Evolutionary conservation across 2,113 vertebrate genomes (phyloP), one percentile per base, ranked within the genome.

Genomic region (Ptychochromis oligacanthus): DNA sequence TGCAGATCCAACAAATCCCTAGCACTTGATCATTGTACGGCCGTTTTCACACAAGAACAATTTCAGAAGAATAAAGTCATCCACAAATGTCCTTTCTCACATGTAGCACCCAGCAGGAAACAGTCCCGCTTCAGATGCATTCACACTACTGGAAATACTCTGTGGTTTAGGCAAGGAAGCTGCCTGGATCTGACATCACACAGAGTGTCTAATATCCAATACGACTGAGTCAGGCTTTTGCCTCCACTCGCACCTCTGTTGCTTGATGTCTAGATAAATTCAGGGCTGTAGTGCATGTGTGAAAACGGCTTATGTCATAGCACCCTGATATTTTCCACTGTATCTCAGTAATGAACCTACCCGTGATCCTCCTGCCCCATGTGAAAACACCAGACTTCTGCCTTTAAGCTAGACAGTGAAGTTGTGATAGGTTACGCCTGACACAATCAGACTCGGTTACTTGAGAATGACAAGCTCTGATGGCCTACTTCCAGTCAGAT

Each of bases 401-500:
- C 89, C 74, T 89, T 79, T 57, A 34, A 83, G 43, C 55, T 20
- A 54, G 38, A 84, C 80, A 79, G 28, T 46, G 61, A 87, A 52
- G 18, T 70, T 75, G 75, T 26, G 64, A 85, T 80, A 76, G 78
- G 82, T 91, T 43, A 89, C 77, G 38, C 85, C 75, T 67, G 84
- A 81, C 67, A 89, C 84, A 87, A 89, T 87, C 88, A 82, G 89
- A 84, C 74, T 64, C 24, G 46, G 87, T 90, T 88, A 85, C 89
- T 55, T 67, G 81, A 87, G 80, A 88, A 87, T 86, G 90, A 82
- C 24, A 18, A 82, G 80, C 87, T 77, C 60, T 81, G 88, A 80
- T 88, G 92, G 91, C 90, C 89, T 89, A 90, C 80, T 92, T 93
- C 88, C 88, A 87, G 88, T 92, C 62, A 40, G 84, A 91, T 90